Conservation (phyloP, 2,113 vertebrate genomes). For the Sebastes schlegelii region DNA sequence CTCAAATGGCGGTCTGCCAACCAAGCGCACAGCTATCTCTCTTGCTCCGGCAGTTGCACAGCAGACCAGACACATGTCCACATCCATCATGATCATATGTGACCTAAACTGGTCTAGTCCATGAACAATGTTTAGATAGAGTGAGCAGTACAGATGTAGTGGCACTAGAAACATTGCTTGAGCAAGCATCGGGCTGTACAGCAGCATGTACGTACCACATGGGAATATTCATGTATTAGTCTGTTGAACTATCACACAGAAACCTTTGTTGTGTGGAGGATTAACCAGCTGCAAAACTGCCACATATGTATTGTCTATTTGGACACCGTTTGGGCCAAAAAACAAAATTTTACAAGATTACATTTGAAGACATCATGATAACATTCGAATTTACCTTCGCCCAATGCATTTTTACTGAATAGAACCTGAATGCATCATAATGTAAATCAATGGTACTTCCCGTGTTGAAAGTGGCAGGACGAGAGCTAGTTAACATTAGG, state of each 20-base stretch:
- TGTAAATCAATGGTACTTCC: too few species aligned
- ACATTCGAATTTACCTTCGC: too few species aligned
- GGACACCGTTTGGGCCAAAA: too few species aligned
- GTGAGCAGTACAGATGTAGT: conserved; percentile 13
- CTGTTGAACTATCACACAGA: neutral
- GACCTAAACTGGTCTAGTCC: conserved; percentile 48
- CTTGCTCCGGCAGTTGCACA: conserved; percentile 29
- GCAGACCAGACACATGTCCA: conserved; percentile 61
- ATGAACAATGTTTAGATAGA: conserved; percentile 33
- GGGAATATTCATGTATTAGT: neutral
- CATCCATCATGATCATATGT: conserved; percentile 60
- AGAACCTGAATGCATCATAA: too few species aligned
- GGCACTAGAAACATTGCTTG: conserved; percentile 24
- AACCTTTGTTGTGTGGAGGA: neutral
- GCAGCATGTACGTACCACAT: neutral
- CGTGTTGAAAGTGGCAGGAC: too few species aligned
- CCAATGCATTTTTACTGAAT: too few species aligned
- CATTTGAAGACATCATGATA: too few species aligned
- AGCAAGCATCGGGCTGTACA: conserved; percentile 10
- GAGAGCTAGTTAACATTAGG: too few species aligned
- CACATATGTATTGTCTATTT: neutral
- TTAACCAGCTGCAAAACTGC: neutral
- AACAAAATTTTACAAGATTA: too few species aligned
- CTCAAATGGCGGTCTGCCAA: conserved; percentile 61
- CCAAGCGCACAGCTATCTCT: conserved; percentile 48